Evolutionary conservation across 2,888 invertebrate genomes (phyloP).

Genomic region (Ophion obscuratus): DNA sequence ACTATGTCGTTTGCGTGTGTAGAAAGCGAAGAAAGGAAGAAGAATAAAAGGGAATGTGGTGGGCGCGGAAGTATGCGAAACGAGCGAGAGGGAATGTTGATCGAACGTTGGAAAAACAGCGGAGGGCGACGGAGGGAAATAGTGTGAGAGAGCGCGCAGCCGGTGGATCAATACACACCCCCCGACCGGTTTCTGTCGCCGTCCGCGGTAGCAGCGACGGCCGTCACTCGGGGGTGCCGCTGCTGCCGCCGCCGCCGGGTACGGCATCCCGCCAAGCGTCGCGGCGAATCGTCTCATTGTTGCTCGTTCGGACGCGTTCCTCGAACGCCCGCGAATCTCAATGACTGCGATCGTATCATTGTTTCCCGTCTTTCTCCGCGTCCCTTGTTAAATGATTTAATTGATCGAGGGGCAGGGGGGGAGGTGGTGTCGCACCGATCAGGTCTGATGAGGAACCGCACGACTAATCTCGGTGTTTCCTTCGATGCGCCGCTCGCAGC

Average conservation of each 20-base stretch:
- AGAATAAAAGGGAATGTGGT: neutral
- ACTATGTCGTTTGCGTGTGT: neutral
- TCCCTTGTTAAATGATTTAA: no score
- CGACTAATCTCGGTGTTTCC: neutral
- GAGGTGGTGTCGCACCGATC: neutral
- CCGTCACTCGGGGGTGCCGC: slow-evolving; percentile 72
- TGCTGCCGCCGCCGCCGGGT: slow-evolving; percentile 35
- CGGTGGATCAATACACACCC: slow-evolving; percentile 83
- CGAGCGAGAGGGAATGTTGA: slow-evolving; percentile 34
- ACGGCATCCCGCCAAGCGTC: no score
- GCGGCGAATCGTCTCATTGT: no score
- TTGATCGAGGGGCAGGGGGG: neutral
- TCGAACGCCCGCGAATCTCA: no score
- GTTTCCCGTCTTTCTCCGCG: no score
- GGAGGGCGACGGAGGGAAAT: slow-evolving; percentile 31
- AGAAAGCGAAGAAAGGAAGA: slow-evolving; percentile 22
- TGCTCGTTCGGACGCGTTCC: no score
- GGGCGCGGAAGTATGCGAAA: slow-evolving; percentile 6
- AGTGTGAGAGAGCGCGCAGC: slow-evolving; percentile 80
- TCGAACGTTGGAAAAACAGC: slow-evolving; percentile 43
- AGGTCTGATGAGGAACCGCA: slow-evolving; percentile 2
- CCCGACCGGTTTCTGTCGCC: slow-evolving; percentile 64
- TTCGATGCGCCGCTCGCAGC: neutral
- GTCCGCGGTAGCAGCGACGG: slow-evolving; percentile 57
- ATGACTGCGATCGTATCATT: no score